These are phyloP conservation scores for Bruchidius siliquastri DNA, from an alignment of 2,888 invertebrate species.

Conservation along the genomic window DNA sequence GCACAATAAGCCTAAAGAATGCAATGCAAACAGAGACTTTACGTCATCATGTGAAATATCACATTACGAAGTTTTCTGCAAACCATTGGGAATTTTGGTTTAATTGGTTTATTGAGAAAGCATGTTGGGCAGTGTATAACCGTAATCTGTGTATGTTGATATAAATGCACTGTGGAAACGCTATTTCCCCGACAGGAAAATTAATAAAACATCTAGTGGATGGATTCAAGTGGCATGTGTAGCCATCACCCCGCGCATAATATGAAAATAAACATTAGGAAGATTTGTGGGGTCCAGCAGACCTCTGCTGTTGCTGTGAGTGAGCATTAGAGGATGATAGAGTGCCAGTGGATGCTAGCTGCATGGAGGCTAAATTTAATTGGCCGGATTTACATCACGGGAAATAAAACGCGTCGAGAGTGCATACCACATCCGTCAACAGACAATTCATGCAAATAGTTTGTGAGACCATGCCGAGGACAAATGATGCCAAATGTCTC, in stretches of 20 bases:
- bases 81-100: too few relatives aligned
- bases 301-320: neutral
- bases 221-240: neutral
- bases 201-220: neutral
- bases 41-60: too few relatives aligned
- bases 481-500: neutral
- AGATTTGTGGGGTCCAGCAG: neutral
- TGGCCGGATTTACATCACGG: neutral
- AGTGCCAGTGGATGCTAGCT: neutral
- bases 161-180: neutral
- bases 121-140: neutral
- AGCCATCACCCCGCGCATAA: neutral
- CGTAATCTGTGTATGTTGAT: neutral
- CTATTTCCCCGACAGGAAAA: neutral
- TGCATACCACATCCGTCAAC: neutral
- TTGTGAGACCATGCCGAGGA: neutral
- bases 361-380: neutral
- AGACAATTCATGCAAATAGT: neutral
- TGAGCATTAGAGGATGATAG: neutral
- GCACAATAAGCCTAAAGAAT: too few relatives aligned
- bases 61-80: too few relatives aligned
- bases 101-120: too few relatives aligned
- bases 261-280: neutral
- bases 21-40: too few relatives aligned
- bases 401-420: neutral